Conservation (phyloP, 2,113 vertebrate genomes). For the Anoura caudifer region DNA sequence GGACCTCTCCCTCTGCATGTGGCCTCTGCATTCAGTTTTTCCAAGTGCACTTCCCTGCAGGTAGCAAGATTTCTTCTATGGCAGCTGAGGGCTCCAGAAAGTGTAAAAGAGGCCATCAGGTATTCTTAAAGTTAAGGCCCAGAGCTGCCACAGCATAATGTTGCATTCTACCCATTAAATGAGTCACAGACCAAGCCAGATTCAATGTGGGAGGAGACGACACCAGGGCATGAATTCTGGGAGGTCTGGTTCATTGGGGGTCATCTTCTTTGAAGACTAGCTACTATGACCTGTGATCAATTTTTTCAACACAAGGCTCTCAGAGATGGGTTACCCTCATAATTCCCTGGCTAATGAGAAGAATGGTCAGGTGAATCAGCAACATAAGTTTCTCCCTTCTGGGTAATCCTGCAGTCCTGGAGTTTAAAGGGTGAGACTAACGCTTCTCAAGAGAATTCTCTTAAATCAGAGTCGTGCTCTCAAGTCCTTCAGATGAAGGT, state of each 20-base stretch:
- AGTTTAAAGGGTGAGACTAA: not conserved
- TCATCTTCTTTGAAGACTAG: conserved; percentile 6
- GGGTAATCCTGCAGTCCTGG: not conserved
- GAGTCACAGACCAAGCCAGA: not conserved
- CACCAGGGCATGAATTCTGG: not conserved
- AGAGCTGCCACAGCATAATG: not conserved
- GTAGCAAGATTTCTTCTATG: not conserved
- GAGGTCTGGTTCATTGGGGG: not conserved
- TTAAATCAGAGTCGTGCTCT: not conserved
- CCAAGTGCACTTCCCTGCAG: not conserved
- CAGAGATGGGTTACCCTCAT: not conserved
- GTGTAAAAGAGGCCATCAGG: not conserved
- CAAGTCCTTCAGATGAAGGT: not conserved
- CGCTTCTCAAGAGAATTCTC: not conserved
- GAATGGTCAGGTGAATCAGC: not conserved
- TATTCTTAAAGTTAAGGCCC: not conserved
- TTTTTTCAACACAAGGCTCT: not conserved
- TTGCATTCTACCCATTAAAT: not conserved
- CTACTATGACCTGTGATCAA: not conserved
- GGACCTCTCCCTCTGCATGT: not conserved
- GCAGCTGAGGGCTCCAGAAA: not conserved
- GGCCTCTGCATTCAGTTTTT: not conserved
- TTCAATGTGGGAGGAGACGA: not conserved
- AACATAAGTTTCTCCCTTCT: not conserved
- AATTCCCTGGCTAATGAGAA: not conserved